Conservation (phyloP, 1,140 invertebrate genomes). For the Pseudomyrmex concolor region DNA sequence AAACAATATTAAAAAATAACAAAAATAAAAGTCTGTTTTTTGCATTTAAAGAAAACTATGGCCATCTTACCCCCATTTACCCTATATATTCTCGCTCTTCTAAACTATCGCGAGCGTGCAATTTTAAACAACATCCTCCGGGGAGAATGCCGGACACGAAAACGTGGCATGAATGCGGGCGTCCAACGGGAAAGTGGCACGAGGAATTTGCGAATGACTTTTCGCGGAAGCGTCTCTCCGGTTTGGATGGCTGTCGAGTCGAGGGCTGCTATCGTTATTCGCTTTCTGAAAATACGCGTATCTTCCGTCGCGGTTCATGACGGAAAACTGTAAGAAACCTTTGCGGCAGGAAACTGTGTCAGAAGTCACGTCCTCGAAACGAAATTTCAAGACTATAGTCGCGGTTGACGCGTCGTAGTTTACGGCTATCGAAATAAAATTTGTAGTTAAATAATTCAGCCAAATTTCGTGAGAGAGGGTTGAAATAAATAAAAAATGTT, state of each 20-base stretch:
- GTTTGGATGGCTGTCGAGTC: constrained; percentile 56
- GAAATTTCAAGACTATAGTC: no score
- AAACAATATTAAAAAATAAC: no score
- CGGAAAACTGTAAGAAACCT: constrained; percentile 28
- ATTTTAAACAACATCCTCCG: constrained; percentile 23
- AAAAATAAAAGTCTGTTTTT: no score
- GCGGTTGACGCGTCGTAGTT: background rate
- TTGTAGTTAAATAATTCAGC: background rate
- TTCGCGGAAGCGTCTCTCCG: constrained; percentile 40
- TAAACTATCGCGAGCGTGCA: constrained; percentile 1
- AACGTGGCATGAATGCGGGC: constrained; percentile 18
- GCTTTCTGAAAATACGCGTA: background rate
- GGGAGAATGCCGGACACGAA: background rate
- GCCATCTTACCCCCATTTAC: no score
- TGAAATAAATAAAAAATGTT: no score
- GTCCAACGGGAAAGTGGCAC: constrained; percentile 13
- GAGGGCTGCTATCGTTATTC: constrained; percentile 43
- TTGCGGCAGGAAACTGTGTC: background rate
- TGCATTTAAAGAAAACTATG: no score
- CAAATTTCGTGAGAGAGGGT: no score
- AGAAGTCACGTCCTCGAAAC: constrained; percentile 4
- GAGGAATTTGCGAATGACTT: constrained; percentile 50
- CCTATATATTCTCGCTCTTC: background rate
- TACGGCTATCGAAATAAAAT: background rate
- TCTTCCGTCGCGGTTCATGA: background rate